These are phyloP conservation scores for Rhinatrema bivittatum DNA, from an alignment of 2,797 vertebrate genomes.

Conservation along the genomic window DNA sequence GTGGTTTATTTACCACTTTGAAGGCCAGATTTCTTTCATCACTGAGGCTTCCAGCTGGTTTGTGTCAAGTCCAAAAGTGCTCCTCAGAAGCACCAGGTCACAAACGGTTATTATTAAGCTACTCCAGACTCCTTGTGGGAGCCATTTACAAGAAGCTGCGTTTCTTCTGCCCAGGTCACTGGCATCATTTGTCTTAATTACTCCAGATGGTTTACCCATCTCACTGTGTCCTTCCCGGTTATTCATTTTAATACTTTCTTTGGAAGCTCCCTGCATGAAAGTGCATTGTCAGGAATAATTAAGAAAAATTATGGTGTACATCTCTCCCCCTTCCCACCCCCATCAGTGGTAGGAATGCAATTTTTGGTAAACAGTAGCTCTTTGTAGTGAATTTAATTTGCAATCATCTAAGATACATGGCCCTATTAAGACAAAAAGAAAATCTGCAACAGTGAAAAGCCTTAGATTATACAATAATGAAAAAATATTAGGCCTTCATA, in stretches of 20 bases:
- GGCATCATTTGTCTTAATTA: constrained; percentile 37
- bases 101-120: constrained; percentile 1
- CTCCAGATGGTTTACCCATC: constrained; percentile 22
- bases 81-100: not conserved
- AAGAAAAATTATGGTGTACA: constrained; percentile 30
- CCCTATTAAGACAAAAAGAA: constrained; percentile 37
- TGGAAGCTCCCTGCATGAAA: constrained; percentile 19
- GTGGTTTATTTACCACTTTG: constrained; percentile 5
- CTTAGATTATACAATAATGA: constrained; percentile 16
- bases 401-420: constrained; percentile 37
- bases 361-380: constrained; percentile 34
- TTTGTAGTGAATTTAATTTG: constrained; percentile 47
- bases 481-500: not conserved
- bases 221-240: constrained; percentile 18
- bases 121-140: constrained; percentile 16
- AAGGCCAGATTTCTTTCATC: constrained; percentile 7
- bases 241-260: constrained; percentile 39
- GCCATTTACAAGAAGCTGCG: constrained; percentile 10
- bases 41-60: constrained; percentile 1
- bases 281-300: constrained; percentile 41
- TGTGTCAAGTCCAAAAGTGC: not conserved
- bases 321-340: too few relatives aligned
- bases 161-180: constrained; percentile 13
- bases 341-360: constrained; percentile 19
- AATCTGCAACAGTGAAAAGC: constrained; percentile 29